Percentiles rank a stretch among this genome's conserved stretches.
These are phyloP conservation scores for Junonia oenone DNA, from an alignment of 2,888 invertebrate species.

Conservation along the genomic window DNA sequence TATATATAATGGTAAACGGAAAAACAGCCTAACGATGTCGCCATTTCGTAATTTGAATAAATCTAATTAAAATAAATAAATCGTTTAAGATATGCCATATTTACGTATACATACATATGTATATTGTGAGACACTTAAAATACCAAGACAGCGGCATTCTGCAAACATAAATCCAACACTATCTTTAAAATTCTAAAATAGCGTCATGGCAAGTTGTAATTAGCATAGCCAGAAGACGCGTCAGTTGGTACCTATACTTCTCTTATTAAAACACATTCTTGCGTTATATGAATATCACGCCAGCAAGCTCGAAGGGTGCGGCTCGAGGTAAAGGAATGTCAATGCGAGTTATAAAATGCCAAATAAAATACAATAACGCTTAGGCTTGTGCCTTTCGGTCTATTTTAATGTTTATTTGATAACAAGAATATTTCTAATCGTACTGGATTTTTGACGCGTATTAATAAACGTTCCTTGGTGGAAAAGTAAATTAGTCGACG, in stretches of 20 bases:
- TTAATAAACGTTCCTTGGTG: not conserved
- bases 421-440: too few species aligned
- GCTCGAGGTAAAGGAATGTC: conserved; percentile 29
- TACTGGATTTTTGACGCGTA: too few species aligned
- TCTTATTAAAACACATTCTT: conserved; percentile 41
- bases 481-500: not conserved
- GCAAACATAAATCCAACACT: conserved; percentile 36
- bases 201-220: conserved; percentile 34
- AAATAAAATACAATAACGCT: conserved; percentile 4
- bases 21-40: too few species aligned
- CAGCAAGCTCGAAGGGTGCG: conserved; percentile 32
- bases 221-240: conserved; percentile 42
- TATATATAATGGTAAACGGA: too few species aligned
- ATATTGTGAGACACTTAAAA: conserved; percentile 29
- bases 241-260: conserved; percentile 31
- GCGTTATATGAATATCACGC: conserved; percentile 33
- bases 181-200: conserved; percentile 29
- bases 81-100: not conserved
- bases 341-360: conserved; percentile 21
- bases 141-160: conserved; percentile 26
- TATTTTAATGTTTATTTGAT: not conserved
- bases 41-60: too few species aligned
- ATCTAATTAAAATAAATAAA: not conserved
- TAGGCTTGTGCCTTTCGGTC: not conserved
- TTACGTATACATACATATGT: too few species aligned